Base-by-base conservation (phyloP, 2,888 invertebrate genomes). In the Elgonia sp. region DNA sequence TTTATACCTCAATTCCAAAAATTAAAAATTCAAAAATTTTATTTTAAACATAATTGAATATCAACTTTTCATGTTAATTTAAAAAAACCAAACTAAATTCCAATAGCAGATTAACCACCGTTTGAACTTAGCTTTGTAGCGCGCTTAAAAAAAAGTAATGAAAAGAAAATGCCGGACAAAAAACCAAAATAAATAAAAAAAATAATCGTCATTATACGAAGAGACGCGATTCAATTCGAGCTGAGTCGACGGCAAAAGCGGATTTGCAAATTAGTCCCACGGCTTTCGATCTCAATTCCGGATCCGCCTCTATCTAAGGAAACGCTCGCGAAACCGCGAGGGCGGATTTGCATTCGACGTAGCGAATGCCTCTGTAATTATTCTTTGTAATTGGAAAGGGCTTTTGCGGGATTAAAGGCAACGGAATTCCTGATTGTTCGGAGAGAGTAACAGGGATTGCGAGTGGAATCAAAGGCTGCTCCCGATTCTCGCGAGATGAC, bases 361-460 rank as follows among this genome's bases (percentile, higher is more conserved):
- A 46, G 73, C 84, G 77, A 81, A 84, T 81, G 84, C 73, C 77
- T 76, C 82, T 84, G 79, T 87, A 87, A 89, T 89, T 89, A 87
- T 82, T 89, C 89, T 87, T 87, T 84, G 86, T 89, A 86, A 89
- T 89, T 89, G 79, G 81, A 86, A 84, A 73, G 73, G 69, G 82
- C 86, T 84, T 86, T 67, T 63, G 69, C 21, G 62, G 70, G 86
- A 86, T 86, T 89, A 86, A 84, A 89, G 81, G 69, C 80, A 29
- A 65, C 70, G 84, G 80, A 72, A 80, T 86, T 81, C 65, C 69
- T 84, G 86, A 89, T 86, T 86, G 89, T 84, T 80, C 82, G 55
- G 21, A 10, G 42, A 69, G 46, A 40, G 70, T 60, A 57, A 76
- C 86, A 55, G 29, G 63, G 82, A 79, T 79, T 83, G 57, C 60